Conservation (phyloP, 2,888 invertebrate species). For the Cheilosia impressa region DNA sequence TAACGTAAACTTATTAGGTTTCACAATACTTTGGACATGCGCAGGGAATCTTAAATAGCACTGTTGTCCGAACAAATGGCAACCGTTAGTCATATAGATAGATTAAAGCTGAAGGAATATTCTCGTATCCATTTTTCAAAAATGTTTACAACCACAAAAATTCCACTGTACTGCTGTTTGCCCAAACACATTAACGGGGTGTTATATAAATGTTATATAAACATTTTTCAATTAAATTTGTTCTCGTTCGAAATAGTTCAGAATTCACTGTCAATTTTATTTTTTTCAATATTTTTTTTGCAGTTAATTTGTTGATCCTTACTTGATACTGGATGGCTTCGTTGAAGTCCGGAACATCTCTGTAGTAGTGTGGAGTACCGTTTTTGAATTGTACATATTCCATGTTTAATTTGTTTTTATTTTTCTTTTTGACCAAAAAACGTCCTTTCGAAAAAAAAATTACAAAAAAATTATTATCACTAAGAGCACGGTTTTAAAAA, state of each 20-base stretch:
- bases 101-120: slow-evolving; percentile 33
- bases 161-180: slow-evolving; percentile 41
- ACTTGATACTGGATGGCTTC: slow-evolving; percentile 84
- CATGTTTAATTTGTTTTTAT: slow-evolving; percentile 79
- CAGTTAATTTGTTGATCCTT: slow-evolving; percentile 77
- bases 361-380: slow-evolving; percentile 83
- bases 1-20: slow-evolving; percentile 72
- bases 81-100: slow-evolving; percentile 59
- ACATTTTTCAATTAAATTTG: slow-evolving; percentile 32
- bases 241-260: not conserved
- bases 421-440: slow-evolving; percentile 51
- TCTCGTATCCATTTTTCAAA: slow-evolving; percentile 30
- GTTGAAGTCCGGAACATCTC: slow-evolving; percentile 82
- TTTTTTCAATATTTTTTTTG: slow-evolving; percentile 3
- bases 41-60: slow-evolving; percentile 21
- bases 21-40: slow-evolving; percentile 53
- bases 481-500: slow-evolving; percentile 21
- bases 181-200: slow-evolving; percentile 28
- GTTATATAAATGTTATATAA: slow-evolving; percentile 73
- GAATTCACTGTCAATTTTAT: too few species aligned
- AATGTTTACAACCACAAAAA: slow-evolving; percentile 51
- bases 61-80: slow-evolving; percentile 48
- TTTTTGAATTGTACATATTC: slow-evolving; percentile 84
- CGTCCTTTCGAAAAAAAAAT: slow-evolving; percentile 65
- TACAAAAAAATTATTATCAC: slow-evolving; percentile 46